Conservation (phyloP, 2,113 vertebrate genomes). For the Erythrolamprus reginae region DNA sequence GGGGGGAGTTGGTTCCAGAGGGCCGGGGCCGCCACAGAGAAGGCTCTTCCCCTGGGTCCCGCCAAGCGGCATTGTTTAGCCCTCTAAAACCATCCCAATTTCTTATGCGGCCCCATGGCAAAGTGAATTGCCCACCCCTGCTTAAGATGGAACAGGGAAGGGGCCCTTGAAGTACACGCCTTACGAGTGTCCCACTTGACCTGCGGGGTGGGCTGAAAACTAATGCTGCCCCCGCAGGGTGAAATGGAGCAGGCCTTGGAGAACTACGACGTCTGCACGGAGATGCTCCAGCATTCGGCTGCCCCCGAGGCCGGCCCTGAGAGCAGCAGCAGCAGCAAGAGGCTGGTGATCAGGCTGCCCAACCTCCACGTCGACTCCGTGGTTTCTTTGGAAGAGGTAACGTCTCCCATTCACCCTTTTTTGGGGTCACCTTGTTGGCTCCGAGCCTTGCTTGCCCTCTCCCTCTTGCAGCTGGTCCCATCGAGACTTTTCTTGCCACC, state of each 20-base stretch:
- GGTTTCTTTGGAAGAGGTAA: slow-evolving; percentile 91
- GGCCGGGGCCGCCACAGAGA: too few species aligned
- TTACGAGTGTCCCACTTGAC: background rate
- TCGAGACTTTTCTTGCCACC: background rate
- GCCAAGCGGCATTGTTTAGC: too few species aligned
- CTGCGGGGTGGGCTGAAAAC: background rate
- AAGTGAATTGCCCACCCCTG: too few species aligned
- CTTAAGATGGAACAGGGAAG: background rate
- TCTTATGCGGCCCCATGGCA: too few species aligned
- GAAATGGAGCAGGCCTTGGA: slow-evolving; percentile 96
- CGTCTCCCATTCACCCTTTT: background rate
- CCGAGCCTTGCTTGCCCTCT: background rate
- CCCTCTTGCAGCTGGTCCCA: background rate
- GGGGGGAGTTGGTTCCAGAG: too few species aligned
- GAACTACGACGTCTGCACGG: slow-evolving; percentile 90
- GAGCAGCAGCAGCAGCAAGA: slow-evolving; percentile 60
- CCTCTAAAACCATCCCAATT: too few species aligned
- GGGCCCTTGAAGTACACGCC: background rate
- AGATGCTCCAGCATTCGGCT: slow-evolving; percentile 78
- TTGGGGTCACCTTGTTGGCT: background rate
- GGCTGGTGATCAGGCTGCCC: slow-evolving; percentile 74
- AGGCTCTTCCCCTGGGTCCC: too few species aligned
- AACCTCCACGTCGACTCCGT: slow-evolving; percentile 85
- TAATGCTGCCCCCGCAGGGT: slow-evolving; percentile 68
- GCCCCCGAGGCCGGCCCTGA: slow-evolving; percentile 49